phyloP scores from a whole-genome alignment of 2,797 vertebrate genomes.

The Hoplostethus mediterraneus region DNA sequence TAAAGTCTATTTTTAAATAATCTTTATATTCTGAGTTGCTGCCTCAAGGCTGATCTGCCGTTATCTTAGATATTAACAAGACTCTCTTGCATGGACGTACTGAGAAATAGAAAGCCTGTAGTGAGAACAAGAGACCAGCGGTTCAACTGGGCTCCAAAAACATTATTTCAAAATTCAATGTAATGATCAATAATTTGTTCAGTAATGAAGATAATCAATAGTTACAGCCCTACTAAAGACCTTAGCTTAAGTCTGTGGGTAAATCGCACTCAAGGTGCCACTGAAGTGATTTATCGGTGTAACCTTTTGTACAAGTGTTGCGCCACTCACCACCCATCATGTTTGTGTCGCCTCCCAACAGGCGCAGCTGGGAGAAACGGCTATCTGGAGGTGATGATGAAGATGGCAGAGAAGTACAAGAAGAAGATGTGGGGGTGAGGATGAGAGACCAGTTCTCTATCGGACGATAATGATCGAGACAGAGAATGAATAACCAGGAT shows the following conservation, averaged over 20 bases:
- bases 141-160: no score
- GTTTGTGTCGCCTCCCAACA: slow-evolving; percentile 58
- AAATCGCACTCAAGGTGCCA: not conserved
- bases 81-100: no score
- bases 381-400: slow-evolving; percentile 93
- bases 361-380: slow-evolving; percentile 93
- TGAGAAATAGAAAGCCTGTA: no score
- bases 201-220: not conserved
- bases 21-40: no score
- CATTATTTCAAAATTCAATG: no score
- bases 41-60: no score
- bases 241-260: not conserved
- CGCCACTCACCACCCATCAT: not conserved
- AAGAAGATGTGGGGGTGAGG: slow-evolving; percentile 99
- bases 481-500: not conserved
- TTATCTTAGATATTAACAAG: no score
- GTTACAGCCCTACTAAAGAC: not conserved
- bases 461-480: no score
- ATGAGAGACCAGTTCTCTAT: not conserved
- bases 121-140: no score
- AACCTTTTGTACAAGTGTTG: not conserved
- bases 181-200: no score
- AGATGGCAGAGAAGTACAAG: slow-evolving; percentile 97
- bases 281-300: not conserved
- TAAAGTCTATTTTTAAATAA: no score